Conservation (phyloP, 2,888 invertebrate genomes). For the Ichneumon xanthorius region DNA sequence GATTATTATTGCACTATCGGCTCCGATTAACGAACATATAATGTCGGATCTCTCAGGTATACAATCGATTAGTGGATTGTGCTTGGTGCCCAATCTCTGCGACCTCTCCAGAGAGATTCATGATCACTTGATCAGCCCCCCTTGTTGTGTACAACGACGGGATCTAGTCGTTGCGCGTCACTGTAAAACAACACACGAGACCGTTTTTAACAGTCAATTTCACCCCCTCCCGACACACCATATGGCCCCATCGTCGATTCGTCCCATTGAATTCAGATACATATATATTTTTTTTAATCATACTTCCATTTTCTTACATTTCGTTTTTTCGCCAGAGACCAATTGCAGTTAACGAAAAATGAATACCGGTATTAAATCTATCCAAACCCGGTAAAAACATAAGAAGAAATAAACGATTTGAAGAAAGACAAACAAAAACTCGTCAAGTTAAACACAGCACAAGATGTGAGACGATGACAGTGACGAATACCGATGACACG, state of each 20-base stretch:
- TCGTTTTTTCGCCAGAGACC: neutral
- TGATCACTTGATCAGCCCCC: conserved; percentile 72
- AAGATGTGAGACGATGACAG: conserved; percentile 30
- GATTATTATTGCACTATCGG: conserved; percentile 64
- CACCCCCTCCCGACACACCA: conserved; percentile 51
- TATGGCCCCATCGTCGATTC: conserved; percentile 59
- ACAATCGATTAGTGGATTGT: conserved; percentile 75
- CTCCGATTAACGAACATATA: conserved; percentile 59
- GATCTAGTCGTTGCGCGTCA: conserved; percentile 80
- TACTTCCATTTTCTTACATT: conserved; percentile 1
- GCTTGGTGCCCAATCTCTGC: conserved; percentile 78
- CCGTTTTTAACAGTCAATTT: conserved; percentile 67
- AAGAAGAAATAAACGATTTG: neutral
- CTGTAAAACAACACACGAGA: conserved; percentile 80
- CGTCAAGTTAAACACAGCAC: neutral
- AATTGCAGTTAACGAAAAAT: neutral
- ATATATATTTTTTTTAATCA: neutral
- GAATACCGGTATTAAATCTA: neutral
- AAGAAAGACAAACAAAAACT: neutral
- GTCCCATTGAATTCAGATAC: conserved; percentile 5
- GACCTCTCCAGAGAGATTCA: conserved; percentile 77
- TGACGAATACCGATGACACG: conserved; percentile 64
- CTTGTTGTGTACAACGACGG: conserved; percentile 69
- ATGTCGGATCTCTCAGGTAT: conserved; percentile 48
- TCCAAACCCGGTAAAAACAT: neutral